Evolutionary conservation across 1,140 invertebrate genomes (phyloP).

Genomic region (Drosophila elegans): DNA sequence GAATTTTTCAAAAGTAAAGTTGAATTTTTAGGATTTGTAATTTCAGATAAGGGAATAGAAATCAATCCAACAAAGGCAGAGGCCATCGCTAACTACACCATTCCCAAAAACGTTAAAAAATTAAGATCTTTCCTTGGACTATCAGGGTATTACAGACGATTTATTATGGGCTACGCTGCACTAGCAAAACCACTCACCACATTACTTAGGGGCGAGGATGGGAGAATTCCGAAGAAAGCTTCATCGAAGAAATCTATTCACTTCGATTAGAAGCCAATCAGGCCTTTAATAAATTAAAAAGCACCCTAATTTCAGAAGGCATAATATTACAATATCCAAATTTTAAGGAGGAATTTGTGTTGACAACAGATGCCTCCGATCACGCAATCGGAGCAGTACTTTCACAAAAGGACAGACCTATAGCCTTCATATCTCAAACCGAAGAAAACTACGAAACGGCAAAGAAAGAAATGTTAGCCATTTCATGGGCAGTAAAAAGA

Average conservation of each 20-base stretch:
- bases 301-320: neutral
- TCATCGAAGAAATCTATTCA: slow-evolving; percentile 5
- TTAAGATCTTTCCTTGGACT: neutral
- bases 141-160: neutral
- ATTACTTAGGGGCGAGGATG: slow-evolving; percentile 1
- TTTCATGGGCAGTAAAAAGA: slow-evolving; percentile 60
- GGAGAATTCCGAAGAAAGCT: neutral
- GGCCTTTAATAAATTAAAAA: slow-evolving; percentile 8
- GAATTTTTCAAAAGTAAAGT: neutral
- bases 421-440: neutral
- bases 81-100: neutral
- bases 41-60: neutral
- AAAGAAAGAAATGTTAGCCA: too few species aligned
- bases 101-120: neutral
- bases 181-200: slow-evolving; percentile 3
- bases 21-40: neutral
- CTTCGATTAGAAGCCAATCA: slow-evolving; percentile 2
- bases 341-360: slow-evolving; percentile 69
- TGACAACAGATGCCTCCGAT: slow-evolving; percentile 71
- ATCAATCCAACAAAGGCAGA: neutral
- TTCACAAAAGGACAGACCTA: slow-evolving; percentile 50
- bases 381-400: slow-evolving; percentile 33
- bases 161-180: neutral
- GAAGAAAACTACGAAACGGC: too few species aligned
- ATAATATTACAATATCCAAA: slow-evolving; percentile 75